Conservation (phyloP, 2,113 vertebrate species). For the Tupaia chinensis region DNA sequence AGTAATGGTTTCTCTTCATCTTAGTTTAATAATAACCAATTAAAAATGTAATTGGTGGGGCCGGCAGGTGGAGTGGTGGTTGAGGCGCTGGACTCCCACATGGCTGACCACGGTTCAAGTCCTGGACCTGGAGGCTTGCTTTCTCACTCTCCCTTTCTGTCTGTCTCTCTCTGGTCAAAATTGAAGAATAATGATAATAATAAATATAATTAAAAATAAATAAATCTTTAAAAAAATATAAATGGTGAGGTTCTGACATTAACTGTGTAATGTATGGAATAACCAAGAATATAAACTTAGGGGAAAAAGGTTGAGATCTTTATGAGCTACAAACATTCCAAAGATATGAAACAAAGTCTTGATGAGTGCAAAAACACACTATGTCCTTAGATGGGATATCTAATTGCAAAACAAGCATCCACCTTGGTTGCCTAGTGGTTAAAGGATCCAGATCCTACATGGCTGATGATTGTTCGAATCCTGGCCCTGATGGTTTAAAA, state of each 20-base stretch:
- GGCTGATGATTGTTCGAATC: too few species aligned
- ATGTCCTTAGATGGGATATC: neutral
- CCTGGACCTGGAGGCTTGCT: too few species aligned
- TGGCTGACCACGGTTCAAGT: too few species aligned
- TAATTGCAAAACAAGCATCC: neutral
- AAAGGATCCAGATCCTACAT: too few species aligned
- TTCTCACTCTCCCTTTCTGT: too few species aligned
- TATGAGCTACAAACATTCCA: neutral
- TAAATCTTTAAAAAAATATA: neutral
- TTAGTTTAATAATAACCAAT: conserved; percentile 31
- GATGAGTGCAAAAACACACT: neutral
- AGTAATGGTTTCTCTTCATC: neutral
- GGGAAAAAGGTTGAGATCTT: neutral
- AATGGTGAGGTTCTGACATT: neutral
- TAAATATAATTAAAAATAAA: too few species aligned
- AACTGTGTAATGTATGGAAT: neutral
- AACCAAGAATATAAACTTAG: neutral
- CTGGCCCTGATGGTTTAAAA: too few species aligned
- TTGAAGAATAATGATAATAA: too few species aligned
- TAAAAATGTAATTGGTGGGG: neutral
- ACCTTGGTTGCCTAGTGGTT: too few species aligned
- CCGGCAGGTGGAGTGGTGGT: too few species aligned
- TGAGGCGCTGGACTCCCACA: too few species aligned
- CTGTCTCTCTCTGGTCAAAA: too few species aligned
- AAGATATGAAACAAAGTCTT: neutral